These are phyloP conservation scores for Lateolabrax maculatus DNA, from an alignment of 2,797 vertebrate species.

Conservation along the genomic window DNA sequence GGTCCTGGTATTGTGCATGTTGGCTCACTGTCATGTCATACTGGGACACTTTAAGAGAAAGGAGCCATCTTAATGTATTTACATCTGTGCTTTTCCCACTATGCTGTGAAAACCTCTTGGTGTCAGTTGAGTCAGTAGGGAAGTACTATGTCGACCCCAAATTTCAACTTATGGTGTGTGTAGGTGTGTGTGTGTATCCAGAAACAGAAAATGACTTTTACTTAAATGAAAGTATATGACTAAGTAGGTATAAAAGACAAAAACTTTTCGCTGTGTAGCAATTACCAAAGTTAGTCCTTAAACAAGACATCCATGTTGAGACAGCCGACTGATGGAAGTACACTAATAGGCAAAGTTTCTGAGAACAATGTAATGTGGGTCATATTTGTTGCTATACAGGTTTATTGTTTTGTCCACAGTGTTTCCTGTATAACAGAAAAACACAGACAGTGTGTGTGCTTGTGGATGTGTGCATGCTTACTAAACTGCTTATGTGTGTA, in stretches of 20 bases:
- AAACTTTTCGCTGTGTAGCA: constrained; percentile 17
- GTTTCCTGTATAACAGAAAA: not conserved
- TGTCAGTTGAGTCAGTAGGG: too few relatives aligned
- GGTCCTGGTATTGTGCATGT: too few relatives aligned
- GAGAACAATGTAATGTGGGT: constrained; percentile 59
- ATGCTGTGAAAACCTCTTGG: not conserved
- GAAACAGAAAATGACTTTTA: not conserved
- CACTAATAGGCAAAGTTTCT: constrained; percentile 61
- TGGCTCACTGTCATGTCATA: too few relatives aligned
- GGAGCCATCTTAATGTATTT: not conserved
- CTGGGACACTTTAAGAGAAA: not conserved
- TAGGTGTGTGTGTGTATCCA: not conserved
- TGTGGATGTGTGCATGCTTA: not conserved
- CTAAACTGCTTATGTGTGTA: not conserved
- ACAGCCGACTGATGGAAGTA: not conserved
- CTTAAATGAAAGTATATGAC: not conserved
- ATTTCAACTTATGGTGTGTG: not conserved
- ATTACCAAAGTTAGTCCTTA: constrained; percentile 36
- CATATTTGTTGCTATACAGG: constrained; percentile 35
- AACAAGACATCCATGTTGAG: not conserved
- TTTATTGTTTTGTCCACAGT: not conserved
- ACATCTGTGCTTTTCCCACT: not conserved
- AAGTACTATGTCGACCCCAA: too few relatives aligned
- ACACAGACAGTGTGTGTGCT: not conserved
- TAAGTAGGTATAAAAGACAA: not conserved